Evolutionary conservation across 2,797 vertebrate species (phyloP), one percentile per base, ranked within the genome.

Genomic region (Holocentrus rufus): DNA sequence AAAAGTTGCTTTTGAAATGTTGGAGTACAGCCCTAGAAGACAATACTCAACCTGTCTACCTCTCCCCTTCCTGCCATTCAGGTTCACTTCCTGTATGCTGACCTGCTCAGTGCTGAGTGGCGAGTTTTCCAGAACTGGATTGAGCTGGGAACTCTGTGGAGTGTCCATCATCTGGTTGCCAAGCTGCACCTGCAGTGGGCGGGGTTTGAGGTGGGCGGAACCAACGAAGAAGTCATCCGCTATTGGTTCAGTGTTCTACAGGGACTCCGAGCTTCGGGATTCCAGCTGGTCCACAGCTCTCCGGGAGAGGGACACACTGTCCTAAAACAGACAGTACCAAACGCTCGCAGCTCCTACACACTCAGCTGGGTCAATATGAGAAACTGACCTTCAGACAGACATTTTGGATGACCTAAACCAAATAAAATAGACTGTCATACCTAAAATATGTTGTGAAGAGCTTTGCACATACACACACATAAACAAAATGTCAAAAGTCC

Each of bases 21-120:
- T 34, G 5, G 31, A 5, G 8, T 3, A 14, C 8, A 59, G 1
- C 39, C n/a, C 7, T 7, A 34, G 2, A 56, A 8, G 22, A 31
- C 6, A 55, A n/a, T 36, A 60, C 3, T 52, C 1, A 42, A 5
- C 20, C 50, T 10, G 64, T 11, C 13, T n/a, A 54, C 14, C 49
- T 2, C 65, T 42, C 20, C 50, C 10, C 22, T 65, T 65, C 79
- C 15, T 62, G 2, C 61, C 42, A n/a, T 80, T 56, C 36, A 94
- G 94, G 91, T 95, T 25, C 87, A 95, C 78, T 92, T 94, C 66
- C 58, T 95, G 57, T 90, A 92, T 65, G 91, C 91, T n/a, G 90
- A 95, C 87, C 77, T 94, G 62, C 83, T 93, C 76, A 94, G 94
- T 27, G 92, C 92, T 1, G 93, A 95, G 82, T 94, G 93, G 93